These are phyloP conservation scores for Spatula versicolor DNA, from an alignment of 2,797 vertebrate genomes.

Conservation along the genomic window DNA sequence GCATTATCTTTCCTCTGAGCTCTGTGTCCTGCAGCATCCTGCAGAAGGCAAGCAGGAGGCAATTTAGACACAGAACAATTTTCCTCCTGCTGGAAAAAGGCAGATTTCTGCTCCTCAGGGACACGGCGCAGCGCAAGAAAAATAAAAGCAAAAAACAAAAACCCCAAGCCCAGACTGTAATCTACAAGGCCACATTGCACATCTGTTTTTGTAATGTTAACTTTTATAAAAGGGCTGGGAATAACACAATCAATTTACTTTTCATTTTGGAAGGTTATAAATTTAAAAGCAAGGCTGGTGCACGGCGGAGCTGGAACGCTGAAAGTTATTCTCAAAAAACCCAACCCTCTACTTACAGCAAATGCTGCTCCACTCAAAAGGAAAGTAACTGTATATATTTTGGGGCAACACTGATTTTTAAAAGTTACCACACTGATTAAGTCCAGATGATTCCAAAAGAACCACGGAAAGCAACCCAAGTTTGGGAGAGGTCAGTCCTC, in stretches of 20 bases:
- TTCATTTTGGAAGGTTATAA: conserved; percentile 55
- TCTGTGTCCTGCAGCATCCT: conserved; percentile 54
- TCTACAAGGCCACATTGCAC: conserved; percentile 60
- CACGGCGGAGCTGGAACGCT: not conserved
- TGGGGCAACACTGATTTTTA: not conserved
- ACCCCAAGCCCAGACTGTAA: conserved; percentile 44
- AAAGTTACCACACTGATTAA: conserved; percentile 4
- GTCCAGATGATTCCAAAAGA: conserved; percentile 55
- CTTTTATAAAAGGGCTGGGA: conserved; percentile 63
- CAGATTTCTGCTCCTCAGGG: conserved; percentile 60
- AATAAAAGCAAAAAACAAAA: not conserved
- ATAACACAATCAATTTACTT: conserved; percentile 66
- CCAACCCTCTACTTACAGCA: conserved; percentile 39
- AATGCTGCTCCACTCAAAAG: conserved; percentile 1
- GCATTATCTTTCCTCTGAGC: conserved; percentile 16
- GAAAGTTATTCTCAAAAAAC: not conserved
- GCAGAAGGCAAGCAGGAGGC: conserved; percentile 50
- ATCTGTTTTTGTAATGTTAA: conserved; percentile 69
- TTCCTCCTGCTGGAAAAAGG: conserved; percentile 57
- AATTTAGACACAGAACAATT: conserved; percentile 50
- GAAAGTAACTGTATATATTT: conserved; percentile 16
- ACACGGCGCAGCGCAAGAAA: not conserved
- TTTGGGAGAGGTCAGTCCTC: conserved; percentile 20
- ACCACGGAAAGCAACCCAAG: not conserved
- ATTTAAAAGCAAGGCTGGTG: conserved; percentile 34